Conservation (phyloP, 2,113 vertebrate genomes). For the Pandion haliaetus region DNA sequence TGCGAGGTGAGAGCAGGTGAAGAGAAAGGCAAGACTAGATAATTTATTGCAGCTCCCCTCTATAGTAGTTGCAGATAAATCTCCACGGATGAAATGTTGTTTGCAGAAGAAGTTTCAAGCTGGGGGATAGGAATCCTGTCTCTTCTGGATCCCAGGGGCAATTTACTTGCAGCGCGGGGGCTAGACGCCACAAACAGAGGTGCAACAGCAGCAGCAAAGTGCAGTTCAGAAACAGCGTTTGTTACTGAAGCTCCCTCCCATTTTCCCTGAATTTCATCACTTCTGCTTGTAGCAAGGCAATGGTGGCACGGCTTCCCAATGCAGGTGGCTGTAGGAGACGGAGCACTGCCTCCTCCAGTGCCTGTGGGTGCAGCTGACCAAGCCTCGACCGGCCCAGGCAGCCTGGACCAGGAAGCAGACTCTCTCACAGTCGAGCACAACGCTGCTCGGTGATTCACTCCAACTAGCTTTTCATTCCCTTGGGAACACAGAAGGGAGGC, state of each 20-base stretch:
- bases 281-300: background rate
- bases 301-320: background rate
- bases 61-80: background rate
- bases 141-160: background rate
- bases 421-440: background rate
- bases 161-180: fast-evolving
- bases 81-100: background rate
- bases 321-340: background rate
- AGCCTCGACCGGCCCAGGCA: background rate
- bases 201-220: fast-evolving
- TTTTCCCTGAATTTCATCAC: background rate
- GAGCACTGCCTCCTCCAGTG: background rate
- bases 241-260: background rate
- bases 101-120: background rate
- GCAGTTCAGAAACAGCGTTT: background rate
- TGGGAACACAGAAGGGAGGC: background rate
- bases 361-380: background rate
- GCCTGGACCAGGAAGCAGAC: background rate
- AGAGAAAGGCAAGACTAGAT: background rate
- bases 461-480: background rate
- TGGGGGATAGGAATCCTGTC: background rate
- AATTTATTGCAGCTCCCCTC: background rate
- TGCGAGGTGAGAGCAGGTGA: background rate
- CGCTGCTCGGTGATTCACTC: background rate
- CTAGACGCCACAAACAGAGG: fast-evolving